These are phyloP conservation scores for Machimus rusticus DNA, from an alignment of 2,888 invertebrate genomes.

Conservation along the genomic window DNA sequence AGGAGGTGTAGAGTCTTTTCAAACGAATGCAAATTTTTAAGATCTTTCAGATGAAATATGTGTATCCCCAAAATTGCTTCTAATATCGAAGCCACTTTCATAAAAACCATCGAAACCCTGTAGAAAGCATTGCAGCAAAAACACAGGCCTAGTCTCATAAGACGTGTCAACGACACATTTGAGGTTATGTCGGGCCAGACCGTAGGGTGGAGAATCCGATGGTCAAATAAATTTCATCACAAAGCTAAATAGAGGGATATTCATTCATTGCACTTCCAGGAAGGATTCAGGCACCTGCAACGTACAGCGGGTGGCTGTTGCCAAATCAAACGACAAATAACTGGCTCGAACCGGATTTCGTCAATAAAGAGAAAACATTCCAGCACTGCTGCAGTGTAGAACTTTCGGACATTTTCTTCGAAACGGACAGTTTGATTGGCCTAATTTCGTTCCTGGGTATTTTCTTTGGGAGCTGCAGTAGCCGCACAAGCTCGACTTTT, in stretches of 20 bases:
- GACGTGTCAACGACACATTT: constrained; percentile 35
- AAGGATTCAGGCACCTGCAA: background rate
- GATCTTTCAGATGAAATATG: background rate
- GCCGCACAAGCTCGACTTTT: too few relatives aligned
- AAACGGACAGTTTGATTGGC: background rate
- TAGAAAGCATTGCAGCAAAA: background rate
- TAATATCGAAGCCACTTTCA: background rate
- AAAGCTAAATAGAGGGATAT: background rate
- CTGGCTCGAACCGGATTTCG: constrained; percentile 7
- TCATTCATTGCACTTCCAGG: background rate
- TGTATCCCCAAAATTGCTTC: background rate
- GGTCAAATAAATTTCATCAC: background rate
- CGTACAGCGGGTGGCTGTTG: background rate
- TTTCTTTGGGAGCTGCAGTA: background rate
- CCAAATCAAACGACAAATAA: background rate
- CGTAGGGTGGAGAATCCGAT: constrained; percentile 14
- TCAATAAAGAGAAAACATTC: background rate
- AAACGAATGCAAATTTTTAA: background rate
- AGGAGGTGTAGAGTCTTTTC: background rate
- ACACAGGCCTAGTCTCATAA: background rate
- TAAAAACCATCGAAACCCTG: background rate
- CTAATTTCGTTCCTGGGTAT: background rate
- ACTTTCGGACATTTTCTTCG: constrained; percentile 5
- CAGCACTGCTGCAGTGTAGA: background rate
- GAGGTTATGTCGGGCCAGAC: constrained; percentile 19